Evolutionary conservation across 2,113 vertebrate species (phyloP).

Genomic region (Pampusana beccarii): DNA sequence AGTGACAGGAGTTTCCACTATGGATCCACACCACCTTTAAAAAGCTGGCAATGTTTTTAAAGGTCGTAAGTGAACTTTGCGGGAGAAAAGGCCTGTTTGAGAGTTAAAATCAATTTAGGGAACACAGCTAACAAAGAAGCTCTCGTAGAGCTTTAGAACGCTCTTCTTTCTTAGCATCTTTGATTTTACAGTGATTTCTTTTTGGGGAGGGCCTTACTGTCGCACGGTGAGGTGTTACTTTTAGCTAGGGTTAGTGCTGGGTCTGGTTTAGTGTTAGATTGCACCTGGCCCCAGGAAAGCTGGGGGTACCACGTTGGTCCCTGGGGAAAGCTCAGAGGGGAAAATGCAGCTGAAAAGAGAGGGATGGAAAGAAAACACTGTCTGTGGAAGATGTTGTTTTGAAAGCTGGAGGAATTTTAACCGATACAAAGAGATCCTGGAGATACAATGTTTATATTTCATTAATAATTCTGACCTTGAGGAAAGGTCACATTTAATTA

Average conservation of each 20-base stretch:
- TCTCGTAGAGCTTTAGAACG: neutral
- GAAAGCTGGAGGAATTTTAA: conserved; percentile 27
- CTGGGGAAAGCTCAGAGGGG: neutral
- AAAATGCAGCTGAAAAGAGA: neutral
- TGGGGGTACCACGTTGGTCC: neutral
- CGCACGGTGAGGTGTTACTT: neutral
- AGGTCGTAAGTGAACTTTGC: neutral
- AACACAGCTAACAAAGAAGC: neutral
- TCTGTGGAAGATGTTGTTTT: neutral
- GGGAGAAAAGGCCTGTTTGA: neutral
- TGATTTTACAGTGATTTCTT: neutral
- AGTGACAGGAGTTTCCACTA: neutral
- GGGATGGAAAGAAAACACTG: neutral
- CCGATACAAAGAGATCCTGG: conserved; percentile 12
- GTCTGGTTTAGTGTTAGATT: neutral
- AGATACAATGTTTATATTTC: conserved; percentile 28
- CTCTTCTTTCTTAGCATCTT: neutral
- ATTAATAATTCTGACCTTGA: conserved; percentile 47
- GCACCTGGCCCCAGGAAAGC: neutral
- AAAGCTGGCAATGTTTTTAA: neutral
- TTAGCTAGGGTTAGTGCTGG: neutral
- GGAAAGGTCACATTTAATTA: conserved; percentile 54
- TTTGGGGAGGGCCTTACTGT: neutral
- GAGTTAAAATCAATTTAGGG: neutral
- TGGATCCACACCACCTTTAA: neutral